phyloP scores from a whole-genome alignment of 1,140 invertebrate genomes.

The Asobara japonica region DNA sequence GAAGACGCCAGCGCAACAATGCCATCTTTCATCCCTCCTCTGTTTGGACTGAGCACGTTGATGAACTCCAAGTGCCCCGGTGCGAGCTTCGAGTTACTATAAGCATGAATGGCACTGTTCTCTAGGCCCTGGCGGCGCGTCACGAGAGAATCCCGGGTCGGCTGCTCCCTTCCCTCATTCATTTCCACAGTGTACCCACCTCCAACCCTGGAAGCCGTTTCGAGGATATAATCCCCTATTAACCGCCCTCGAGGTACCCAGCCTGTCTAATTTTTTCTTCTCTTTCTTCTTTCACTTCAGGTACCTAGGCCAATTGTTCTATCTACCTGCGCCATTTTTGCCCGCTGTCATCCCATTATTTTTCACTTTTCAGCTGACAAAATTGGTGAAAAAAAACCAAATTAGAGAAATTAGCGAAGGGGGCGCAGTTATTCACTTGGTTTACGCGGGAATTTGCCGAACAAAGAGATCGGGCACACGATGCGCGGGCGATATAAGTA shows the following conservation, averaged over 20 bases:
- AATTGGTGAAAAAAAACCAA: neutral
- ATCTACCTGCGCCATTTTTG: neutral
- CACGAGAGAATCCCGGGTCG: neutral
- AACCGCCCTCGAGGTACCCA: neutral
- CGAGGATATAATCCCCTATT: slow-evolving; percentile 11
- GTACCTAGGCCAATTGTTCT: neutral
- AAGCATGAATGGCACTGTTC: slow-evolving; percentile 33
- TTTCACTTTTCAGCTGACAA: neutral
- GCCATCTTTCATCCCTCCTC: slow-evolving; percentile 26
- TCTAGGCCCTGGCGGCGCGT: slow-evolving; percentile 21
- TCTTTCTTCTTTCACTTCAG: neutral
- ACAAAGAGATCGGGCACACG: neutral
- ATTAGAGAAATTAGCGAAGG: neutral
- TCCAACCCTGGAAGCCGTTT: neutral
- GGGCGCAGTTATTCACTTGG: neutral
- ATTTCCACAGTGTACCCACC: slow-evolving; percentile 9
- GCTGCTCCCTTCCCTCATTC: slow-evolving; percentile 24
- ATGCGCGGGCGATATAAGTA: neutral
- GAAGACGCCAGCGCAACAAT: slow-evolving; percentile 10
- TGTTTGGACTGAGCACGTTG: slow-evolving; percentile 4
- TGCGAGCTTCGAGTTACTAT: slow-evolving; percentile 22
- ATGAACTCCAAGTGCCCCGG: slow-evolving; percentile 30
- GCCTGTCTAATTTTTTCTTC: neutral
- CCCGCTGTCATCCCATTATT: neutral
- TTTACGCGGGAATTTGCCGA: neutral